Evolutionary conservation across 2,888 invertebrate genomes (phyloP), one percentile per base, ranked within the genome.

Genomic region (Diarsia dahlii): DNA sequence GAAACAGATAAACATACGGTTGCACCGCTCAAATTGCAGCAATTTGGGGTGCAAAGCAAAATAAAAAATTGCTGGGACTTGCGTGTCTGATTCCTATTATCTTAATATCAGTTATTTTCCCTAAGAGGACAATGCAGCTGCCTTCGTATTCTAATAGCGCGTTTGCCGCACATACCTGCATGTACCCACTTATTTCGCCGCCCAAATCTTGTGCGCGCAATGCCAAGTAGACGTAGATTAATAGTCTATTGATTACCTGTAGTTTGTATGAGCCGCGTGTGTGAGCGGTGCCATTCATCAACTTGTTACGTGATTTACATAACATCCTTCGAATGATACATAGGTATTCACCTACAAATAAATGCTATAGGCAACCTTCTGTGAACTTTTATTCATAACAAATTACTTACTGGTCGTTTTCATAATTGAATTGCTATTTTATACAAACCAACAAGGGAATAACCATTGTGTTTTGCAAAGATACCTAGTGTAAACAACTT

Each of bases 361-460:
- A 28, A 28, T 58, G 28, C 74, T 85, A 78, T 62, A 77, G 78
- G 74, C 76, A 84, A 87, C 72, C 85, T 56, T 89, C 87, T 88
- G 84, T 76, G 28, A 67, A 85, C 86, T 86, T 84, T 70, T 83
- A 68, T 82, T 73, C 76, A 78, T 76, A 85, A 88, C 84, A 89
- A 89, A 90, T 88, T 89, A 88, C 84, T 87, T 87, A 78, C 63
- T 70, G 64, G 82, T 86, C 80, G 84, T 91, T 91, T 91, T 90
- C 86, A 89, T 91, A 83, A 87, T 90, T 89, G 87, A 90, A 89
- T 89, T 89, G 89, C 82, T 84, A 89, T 90, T 94, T 91, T 92
- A 93, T 91, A 88, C 89, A 91, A 92, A 92, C 90, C 89, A 90
- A 90, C 88, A 86, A 93, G 92, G 93, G 93, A 94, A 93, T 90